These are phyloP conservation scores for Stratiolaelaps scimitus DNA, from an alignment of 1,140 invertebrate genomes.

Conservation along the genomic window DNA sequence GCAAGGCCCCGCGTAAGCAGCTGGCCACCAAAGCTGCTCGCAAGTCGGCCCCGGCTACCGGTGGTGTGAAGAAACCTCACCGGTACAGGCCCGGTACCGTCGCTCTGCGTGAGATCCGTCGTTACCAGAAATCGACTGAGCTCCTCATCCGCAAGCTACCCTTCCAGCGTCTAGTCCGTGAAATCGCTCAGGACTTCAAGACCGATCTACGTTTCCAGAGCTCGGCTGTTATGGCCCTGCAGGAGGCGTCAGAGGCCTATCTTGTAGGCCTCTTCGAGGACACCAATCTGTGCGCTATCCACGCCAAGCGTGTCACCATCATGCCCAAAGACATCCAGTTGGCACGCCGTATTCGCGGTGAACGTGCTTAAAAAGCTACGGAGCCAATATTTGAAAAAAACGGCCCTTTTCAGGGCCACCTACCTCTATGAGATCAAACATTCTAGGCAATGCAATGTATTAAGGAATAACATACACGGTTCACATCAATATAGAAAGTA, in stretches of 20 bases:
- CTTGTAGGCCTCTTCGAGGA: no score
- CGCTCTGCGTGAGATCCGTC: slow-evolving; percentile 55
- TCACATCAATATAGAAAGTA: no score
- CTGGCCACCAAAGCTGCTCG: slow-evolving; percentile 44
- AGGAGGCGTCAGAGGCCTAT: no score
- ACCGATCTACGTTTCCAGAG: slow-evolving; percentile 34
- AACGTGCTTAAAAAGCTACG: slow-evolving; percentile 9
- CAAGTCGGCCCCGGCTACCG: slow-evolving; percentile 36
- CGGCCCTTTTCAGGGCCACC: slow-evolving; percentile 13
- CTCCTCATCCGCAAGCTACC: slow-evolving; percentile 49
- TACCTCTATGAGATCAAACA: background rate
- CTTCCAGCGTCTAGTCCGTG: slow-evolving; percentile 40
- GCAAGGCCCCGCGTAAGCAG: slow-evolving; percentile 46
- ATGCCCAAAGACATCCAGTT: no score
- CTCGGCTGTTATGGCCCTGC: slow-evolving; percentile 31
- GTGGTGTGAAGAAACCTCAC: slow-evolving; percentile 41
- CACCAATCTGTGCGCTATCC: no score
- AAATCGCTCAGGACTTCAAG: slow-evolving; percentile 34
- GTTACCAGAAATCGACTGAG: slow-evolving; percentile 55
- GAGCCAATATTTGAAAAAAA: background rate
- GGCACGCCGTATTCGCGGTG: slow-evolving; percentile 1
- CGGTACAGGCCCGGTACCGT: slow-evolving; percentile 38
- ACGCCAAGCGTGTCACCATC: no score
- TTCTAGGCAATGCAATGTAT: no score
- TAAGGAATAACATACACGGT: no score